phyloP scores from a whole-genome alignment of 2,113 vertebrate species.

The Pterophyllum scalare region DNA sequence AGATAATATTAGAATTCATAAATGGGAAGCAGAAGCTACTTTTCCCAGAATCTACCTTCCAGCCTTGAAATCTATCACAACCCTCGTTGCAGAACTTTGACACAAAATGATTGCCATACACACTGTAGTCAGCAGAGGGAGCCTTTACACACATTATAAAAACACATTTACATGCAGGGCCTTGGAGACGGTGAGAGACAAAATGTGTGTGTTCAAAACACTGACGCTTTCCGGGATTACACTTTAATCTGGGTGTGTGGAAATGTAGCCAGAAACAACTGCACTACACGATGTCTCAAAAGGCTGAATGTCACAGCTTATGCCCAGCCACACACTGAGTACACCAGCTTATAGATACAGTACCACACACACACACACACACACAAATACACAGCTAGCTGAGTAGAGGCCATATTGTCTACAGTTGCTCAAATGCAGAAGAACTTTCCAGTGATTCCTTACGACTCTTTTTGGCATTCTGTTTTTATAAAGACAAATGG shows the following conservation, averaged over 20 bases:
- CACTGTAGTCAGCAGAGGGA: slow-evolving; percentile 69
- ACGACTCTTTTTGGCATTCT: neutral
- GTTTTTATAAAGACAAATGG: neutral
- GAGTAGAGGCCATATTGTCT: neutral
- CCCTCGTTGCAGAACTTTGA: neutral
- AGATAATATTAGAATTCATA: neutral
- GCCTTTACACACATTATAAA: slow-evolving; percentile 29
- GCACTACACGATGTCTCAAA: slow-evolving; percentile 34
- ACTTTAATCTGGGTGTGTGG: slow-evolving; percentile 62
- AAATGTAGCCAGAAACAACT: slow-evolving; percentile 45
- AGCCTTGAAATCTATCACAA: neutral
- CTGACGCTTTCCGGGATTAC: slow-evolving; percentile 62
- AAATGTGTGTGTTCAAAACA: slow-evolving; percentile 53
- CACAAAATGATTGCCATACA: slow-evolving; percentile 12
- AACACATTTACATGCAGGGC: neutral
- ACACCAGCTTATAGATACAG: neutral
- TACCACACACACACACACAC: neutral
- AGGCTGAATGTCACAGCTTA: slow-evolving; percentile 46
- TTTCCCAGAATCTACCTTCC: neutral
- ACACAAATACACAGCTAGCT: neutral
- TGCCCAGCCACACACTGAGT: slow-evolving; percentile 8
- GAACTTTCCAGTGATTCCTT: slow-evolving; percentile 4
- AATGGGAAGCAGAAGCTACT: neutral
- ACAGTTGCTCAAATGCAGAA: neutral
- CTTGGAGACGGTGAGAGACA: slow-evolving; percentile 11